These are phyloP conservation scores for Ochotona curzoniae DNA, from an alignment of 2,113 vertebrate genomes.

Conservation along the genomic window DNA sequence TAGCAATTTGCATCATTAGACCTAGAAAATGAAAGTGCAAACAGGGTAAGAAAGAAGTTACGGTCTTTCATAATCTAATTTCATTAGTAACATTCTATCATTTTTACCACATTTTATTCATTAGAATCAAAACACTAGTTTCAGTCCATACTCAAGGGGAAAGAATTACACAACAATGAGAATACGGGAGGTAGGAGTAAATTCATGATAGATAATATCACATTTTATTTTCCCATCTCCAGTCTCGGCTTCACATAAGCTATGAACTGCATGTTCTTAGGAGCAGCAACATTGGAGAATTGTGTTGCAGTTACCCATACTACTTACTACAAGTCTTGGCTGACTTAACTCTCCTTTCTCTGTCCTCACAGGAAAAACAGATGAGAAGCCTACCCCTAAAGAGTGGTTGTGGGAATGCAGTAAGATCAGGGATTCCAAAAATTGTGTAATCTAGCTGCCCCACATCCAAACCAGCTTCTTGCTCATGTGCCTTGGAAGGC, in stretches of 20 bases:
- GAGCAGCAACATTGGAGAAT: not conserved
- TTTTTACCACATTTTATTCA: slow-evolving; percentile 5
- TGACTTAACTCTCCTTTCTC: slow-evolving; percentile 11
- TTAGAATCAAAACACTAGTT: not conserved
- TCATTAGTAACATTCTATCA: not conserved
- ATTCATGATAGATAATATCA: not conserved
- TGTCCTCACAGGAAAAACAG: not conserved
- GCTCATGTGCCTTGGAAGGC: no score
- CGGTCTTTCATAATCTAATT: not conserved
- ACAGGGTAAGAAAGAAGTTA: not conserved
- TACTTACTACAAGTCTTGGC: not conserved
- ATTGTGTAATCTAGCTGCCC: not conserved
- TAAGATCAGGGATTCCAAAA: not conserved
- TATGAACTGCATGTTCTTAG: not conserved
- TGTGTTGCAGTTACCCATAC: not conserved
- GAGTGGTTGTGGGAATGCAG: not conserved
- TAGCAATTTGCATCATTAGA: not conserved
- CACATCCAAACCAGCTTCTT: no score
- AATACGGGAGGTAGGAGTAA: not conserved
- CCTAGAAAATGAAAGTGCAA: not conserved
- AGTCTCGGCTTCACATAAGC: not conserved
- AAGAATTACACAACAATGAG: not conserved
- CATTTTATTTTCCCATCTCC: not conserved
- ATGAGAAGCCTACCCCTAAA: not conserved
- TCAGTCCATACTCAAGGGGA: not conserved